Base-by-base conservation (phyloP, 2,888 invertebrate genomes). In the Plebejus argus region DNA sequence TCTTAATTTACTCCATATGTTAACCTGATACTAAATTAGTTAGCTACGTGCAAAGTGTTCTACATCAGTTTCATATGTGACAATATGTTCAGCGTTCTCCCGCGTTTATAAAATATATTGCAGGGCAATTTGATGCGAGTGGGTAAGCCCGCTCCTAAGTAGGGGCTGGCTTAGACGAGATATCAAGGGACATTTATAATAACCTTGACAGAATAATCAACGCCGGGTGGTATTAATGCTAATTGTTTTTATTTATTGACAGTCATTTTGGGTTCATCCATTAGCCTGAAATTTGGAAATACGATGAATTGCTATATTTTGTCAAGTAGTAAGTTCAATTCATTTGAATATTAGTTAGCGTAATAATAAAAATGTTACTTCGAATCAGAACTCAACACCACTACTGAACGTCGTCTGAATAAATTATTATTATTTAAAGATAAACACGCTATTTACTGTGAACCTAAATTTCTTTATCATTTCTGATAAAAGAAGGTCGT, bases 141-240 rank as follows among this genome's bases (percentile, higher is more conserved):
- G 18, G 49, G 49, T 49, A 49, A 49, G 49, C 74, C 45, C 72
- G 20, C 72, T 5, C 72, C 45, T 74, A 74, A 74, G 74, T 49
- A 23, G 53, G 74, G 74, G 18, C 70, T 70, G 70, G 70, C 74
- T 74, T 74, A 74, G 49, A 7, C 23, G 23, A 23, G 39, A 23
- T 74, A 49, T 74, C 49, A 28, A 45, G 49, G 74, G 74, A 74
- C 53, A 74, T 74, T 74, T 74, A 74, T 53, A 49, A 49, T 53
- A 45, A 45, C 49, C 23, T 49, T 7, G 20, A 23, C 39, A 23
- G 74, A 74, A 74, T 74, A 74, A 53, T 74, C 18, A 74, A 74
- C 23, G 74, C 23, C 28, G 28, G 66, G 15, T 66, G 28, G 53
- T 23, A 1, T 23, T 18, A 70, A 70, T 70, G 20, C 70, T 70